Evolutionary conservation across 1,140 invertebrate genomes (phyloP).

Genomic region (Coptotermes formosanus): DNA sequence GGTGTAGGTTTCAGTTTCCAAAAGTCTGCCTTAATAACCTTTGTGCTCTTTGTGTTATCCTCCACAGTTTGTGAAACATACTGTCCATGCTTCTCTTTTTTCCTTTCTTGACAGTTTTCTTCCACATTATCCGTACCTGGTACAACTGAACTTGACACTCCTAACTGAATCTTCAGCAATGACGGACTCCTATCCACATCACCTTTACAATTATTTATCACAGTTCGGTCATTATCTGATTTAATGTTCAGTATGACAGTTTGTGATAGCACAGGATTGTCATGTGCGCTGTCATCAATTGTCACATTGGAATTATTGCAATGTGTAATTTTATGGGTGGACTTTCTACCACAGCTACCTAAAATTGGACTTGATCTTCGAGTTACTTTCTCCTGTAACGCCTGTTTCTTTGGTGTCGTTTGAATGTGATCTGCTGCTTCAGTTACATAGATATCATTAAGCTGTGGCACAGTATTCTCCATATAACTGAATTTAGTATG

Average conservation of each 20-base stretch:
- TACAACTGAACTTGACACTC: not conserved
- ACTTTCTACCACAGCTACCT: not conserved
- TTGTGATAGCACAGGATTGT: not conserved
- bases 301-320: not conserved
- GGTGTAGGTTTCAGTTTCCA: constrained; percentile 16
- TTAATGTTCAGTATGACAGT: not conserved
- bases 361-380: not conserved
- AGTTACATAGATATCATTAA: not conserved
- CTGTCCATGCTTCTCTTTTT: not conserved
- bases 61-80: not conserved
- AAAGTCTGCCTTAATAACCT: not conserved
- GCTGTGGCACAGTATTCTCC: not conserved
- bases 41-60: not conserved
- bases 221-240: not conserved
- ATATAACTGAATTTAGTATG: not conserved
- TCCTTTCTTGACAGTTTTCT: not conserved
- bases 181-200: not conserved
- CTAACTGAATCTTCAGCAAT: not conserved
- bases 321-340: not conserved
- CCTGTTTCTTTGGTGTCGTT: not conserved
- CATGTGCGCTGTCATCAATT: not conserved
- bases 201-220: not conserved
- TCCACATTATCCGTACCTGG: not conserved
- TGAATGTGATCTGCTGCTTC: not conserved
- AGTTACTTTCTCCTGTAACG: not conserved